Conservation (phyloP, 1,140 invertebrate species). For the Drosophila varians region DNA sequence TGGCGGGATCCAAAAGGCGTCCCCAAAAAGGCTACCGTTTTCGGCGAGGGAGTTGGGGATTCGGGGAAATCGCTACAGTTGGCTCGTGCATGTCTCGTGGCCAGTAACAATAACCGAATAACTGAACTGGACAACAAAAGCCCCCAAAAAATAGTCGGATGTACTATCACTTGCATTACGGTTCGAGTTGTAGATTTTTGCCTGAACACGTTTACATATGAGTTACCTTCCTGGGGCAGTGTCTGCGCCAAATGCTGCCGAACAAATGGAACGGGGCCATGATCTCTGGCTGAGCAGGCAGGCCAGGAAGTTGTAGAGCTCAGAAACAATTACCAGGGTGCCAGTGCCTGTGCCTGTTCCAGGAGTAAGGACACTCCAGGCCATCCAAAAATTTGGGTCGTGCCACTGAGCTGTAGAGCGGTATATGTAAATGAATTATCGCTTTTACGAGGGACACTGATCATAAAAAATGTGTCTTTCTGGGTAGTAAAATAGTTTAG, state of each 20-base stretch:
- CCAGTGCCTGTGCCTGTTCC: constrained; percentile 2
- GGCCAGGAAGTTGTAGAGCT: constrained; percentile 23
- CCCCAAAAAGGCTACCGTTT: constrained; percentile 69
- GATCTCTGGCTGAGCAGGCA: constrained; percentile 36
- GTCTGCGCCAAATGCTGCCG: constrained; percentile 14
- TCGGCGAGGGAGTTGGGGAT: constrained; percentile 5
- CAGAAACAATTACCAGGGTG: constrained; percentile 24
- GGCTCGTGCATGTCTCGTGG: constrained; percentile 62
- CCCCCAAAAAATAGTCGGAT: constrained; percentile 32
- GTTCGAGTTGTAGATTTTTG: constrained; percentile 35
- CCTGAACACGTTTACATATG: constrained; percentile 9
- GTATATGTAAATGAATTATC: constrained; percentile 25
- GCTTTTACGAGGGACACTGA: constrained; percentile 14
- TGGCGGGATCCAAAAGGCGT: constrained; percentile 13
- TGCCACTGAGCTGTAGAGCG: neutral
- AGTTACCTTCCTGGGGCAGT: constrained; percentile 50
- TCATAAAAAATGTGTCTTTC: neutral
- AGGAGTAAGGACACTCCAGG: constrained; percentile 40
- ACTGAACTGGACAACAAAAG: constrained; percentile 58
- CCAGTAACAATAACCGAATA: constrained; percentile 59
- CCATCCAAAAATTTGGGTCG: constrained; percentile 23
- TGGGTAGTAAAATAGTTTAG: neutral
- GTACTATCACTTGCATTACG: constrained; percentile 51
- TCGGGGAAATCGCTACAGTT: constrained; percentile 18
- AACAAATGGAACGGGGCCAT: constrained; percentile 39